Base-by-base conservation (phyloP, 2,113 vertebrate species). In the Neotragus moschatus region DNA sequence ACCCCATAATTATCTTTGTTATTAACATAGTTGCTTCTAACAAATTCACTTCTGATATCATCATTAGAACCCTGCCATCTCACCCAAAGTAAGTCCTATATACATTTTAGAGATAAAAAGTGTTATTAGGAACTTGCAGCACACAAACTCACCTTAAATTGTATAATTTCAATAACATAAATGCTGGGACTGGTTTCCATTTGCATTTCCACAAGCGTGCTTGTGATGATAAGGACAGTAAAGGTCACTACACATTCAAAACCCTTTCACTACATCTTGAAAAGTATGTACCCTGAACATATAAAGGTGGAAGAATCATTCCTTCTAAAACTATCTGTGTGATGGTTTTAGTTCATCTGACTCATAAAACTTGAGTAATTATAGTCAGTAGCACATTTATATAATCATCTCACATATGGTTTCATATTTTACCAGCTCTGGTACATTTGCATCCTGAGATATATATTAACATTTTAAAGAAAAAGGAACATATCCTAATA, bases 311-410 rank as follows among this genome's bases (percentile, higher is more conserved):
- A 86, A 53, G 90, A 96, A 63, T 47, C 5, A 87, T 84, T 88
- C 36, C 17, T 86, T 85, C 47, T 88, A 25, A 95, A 95, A 93
- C 33, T 73, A 55, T n/a, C 26, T 95, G 58, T n/a, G 21, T 60
- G 9, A 33, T 84, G 26, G 10, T 92, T 97, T 98, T 85, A 88
- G 23, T 86, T 97, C 90, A 82, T 43, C 51, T 86, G 81, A 88
- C 13, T 96, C 92, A 96, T 81, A 94, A 97, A 95, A 86, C 17
- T 96, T 77, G 96, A 93, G 84, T 90, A 95, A 97, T 92, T 96
- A 58, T 84, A 97, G 26, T 73, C 56, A 79, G 43, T 60, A 84
- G 10, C n/a, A 96, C 77, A 96, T 92, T 98, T 96, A 96, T 95
- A 90, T 82, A 94, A 92, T 77, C 91, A 95, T 77, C 25, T 88